Base-by-base conservation (phyloP, 2,888 invertebrate species). In the Rhagonycha lutea region DNA sequence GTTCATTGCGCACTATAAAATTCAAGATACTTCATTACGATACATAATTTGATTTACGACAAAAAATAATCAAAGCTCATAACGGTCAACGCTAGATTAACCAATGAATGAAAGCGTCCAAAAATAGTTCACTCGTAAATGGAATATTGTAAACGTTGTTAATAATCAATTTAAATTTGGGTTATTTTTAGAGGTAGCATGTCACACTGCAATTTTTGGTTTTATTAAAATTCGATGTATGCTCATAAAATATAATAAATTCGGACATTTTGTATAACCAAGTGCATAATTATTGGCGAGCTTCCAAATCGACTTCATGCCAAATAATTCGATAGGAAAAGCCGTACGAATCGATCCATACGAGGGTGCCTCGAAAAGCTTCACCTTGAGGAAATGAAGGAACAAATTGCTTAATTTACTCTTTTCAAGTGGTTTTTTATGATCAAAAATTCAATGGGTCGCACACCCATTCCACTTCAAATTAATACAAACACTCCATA, bases 251-350 rank as follows among this genome's bases (percentile, higher is more conserved):
- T 14, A 29, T 68, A 14, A 18, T n/a, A 65, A 61, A 70, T 28
- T 61, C 28, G 65, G 65, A 61, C 72, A 68, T 23, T 62, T 28
- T 14, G 29, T 73, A 69, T 14, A 32, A 63, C 69, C 12, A 69
- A 69, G 14, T 68, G 62, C 73, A 73, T 60, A 63, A n/a, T 69
- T 73, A n/a, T 69, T 73, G 73, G 73, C 73, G 23, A 10, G n/a
- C 12, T 47, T 47, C 47, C 47, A 47, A 47, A 47, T 8, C 47
- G n/a, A 47, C n/a, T 7, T 47, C 47, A n/a, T n/a, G 47, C 47
- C 47, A 47, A 47, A 47, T n/a, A 47, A n/a, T 47, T 47, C 7
- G 47, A 47, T 47, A n/a, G 47, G 47, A 47, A 47, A 47, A 47
- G 47, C 47, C 3, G n/a, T 12, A 47, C 47, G n/a, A 47, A 47